These are phyloP conservation scores for Lasioglossum lativentre DNA, from an alignment of 2,888 invertebrate species.

Conservation along the genomic window DNA sequence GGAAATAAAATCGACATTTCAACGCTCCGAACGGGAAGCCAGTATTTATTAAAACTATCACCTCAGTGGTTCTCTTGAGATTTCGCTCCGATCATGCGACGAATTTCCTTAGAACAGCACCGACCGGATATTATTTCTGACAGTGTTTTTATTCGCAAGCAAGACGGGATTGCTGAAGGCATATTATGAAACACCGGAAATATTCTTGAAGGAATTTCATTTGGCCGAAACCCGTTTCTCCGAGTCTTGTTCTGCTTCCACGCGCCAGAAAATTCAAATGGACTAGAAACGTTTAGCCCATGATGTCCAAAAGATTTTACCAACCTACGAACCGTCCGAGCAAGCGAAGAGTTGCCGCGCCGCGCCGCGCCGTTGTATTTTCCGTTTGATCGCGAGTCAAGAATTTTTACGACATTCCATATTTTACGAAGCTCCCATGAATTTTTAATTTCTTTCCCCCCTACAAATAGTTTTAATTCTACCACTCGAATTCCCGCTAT, in stretches of 20 bases:
- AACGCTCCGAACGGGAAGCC: background rate
- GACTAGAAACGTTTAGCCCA: background rate
- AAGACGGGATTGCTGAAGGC: background rate
- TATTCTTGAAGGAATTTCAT: constrained; percentile 33
- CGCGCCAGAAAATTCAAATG: background rate
- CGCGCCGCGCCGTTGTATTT: background rate
- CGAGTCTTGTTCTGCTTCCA: background rate
- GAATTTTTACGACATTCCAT: background rate
- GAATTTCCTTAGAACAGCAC: background rate
- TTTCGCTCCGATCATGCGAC: background rate
- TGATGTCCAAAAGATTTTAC: background rate
- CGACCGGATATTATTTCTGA: background rate
- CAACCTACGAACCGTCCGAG: background rate
- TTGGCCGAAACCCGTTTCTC: background rate
- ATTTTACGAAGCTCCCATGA: background rate
- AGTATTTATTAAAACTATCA: background rate
- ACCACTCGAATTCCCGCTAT: background rate
- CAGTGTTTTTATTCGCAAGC: background rate
- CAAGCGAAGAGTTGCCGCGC: background rate
- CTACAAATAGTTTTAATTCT: background rate
- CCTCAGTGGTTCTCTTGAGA: background rate
- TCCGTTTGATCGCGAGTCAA: background rate
- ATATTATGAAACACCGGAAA: constrained; percentile 7
- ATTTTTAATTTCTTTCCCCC: background rate
- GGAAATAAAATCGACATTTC: too few relatives aligned